Base-by-base conservation (phyloP, 1,140 invertebrate species). In the Zaprionus lachaisei region DNA sequence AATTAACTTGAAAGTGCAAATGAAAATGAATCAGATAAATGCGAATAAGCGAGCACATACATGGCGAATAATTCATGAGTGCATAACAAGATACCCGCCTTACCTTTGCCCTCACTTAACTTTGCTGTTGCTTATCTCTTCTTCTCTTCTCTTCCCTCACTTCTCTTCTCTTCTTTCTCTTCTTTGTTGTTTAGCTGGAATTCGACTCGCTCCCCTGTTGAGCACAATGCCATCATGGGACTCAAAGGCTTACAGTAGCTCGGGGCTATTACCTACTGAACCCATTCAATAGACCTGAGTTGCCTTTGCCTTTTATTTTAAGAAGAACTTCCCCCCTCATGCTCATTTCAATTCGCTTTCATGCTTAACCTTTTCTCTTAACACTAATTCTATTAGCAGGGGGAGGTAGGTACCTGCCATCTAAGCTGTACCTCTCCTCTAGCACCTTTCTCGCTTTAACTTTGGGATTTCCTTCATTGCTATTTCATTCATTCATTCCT, bases 1-100 rank as follows among this genome's bases (percentile, higher is more conserved):
- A 20, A 49, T 49, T 20, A 49, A 49, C 17, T 22, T 20, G n/a
- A 49, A 49, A 49, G 47, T 22, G 47, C 20, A 49, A 49, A 49
- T 20, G 47, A 49, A 20, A 49, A 49, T 49, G 47, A 49, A 49
- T 20, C 47, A 20, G 47, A 49, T 49, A 49, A 49, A 20, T 22
- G 17, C 47, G 47, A 49, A 49, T 49, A 49, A 49, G 20, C 47
- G 47, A 22, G 47, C 47, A 49, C 47, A 49, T 22, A 22, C 47
- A 49, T 20, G 47, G 17, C 47, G 47, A 49, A 49, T 49, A 20
- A 49, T 49, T 49, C 47, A 49, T 49, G 47, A 49, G 47, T 49
- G 47, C 47, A 17, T 17, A 49, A 20, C 9, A 20, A 49, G 44
- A 49, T 49, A 20, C 20, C n/a, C 44, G 17, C 2, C 17, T 20